A percentile compares a stretch with the other conserved stretches of the same genome.
These are phyloP conservation scores for Lomographa bimaculata DNA, from an alignment of 2,888 invertebrate genomes.

Conservation along the genomic window DNA sequence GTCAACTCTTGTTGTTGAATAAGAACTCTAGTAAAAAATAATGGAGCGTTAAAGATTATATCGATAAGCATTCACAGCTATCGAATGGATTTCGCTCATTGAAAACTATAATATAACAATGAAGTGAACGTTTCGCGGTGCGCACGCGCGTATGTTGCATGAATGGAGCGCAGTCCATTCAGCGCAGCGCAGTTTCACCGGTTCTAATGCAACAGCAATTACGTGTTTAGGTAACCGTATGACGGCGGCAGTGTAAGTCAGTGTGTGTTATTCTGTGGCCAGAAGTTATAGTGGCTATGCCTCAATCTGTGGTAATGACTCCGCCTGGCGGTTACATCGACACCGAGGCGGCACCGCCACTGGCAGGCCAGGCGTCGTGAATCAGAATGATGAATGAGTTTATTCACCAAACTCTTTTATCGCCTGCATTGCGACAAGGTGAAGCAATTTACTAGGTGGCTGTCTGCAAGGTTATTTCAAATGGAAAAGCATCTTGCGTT, in stretches of 20 bases:
- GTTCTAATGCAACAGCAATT: constrained; percentile 59
- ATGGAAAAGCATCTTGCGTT: neutral
- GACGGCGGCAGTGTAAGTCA: constrained; percentile 17
- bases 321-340: constrained; percentile 30
- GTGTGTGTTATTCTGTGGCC: constrained; percentile 7
- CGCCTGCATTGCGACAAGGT: constrained; percentile 48
- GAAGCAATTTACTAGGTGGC: constrained; percentile 20
- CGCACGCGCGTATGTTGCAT: constrained; percentile 55
- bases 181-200: constrained; percentile 47
- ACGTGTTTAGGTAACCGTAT: constrained; percentile 49
- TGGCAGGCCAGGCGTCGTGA: constrained; percentile 35
- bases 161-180: constrained; percentile 69
- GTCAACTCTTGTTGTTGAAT: too few relatives aligned
- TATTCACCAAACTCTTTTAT: constrained; percentile 51
- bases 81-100: constrained; percentile 41
- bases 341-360: too few relatives aligned
- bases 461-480: constrained; percentile 3
- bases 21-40: constrained; percentile 6
- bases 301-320: constrained; percentile 4
- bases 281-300: constrained; percentile 3
- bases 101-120: constrained; percentile 42
- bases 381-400: constrained; percentile 65
- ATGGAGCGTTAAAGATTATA: constrained; percentile 3
- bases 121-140: constrained; percentile 50
- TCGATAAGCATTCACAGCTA: constrained; percentile 29